A percentile compares a stretch with the other conserved stretches of the same genome.
These are phyloP conservation scores for Manacus vitellinus DNA, from an alignment of 2,113 vertebrate species.

Conservation along the genomic window DNA sequence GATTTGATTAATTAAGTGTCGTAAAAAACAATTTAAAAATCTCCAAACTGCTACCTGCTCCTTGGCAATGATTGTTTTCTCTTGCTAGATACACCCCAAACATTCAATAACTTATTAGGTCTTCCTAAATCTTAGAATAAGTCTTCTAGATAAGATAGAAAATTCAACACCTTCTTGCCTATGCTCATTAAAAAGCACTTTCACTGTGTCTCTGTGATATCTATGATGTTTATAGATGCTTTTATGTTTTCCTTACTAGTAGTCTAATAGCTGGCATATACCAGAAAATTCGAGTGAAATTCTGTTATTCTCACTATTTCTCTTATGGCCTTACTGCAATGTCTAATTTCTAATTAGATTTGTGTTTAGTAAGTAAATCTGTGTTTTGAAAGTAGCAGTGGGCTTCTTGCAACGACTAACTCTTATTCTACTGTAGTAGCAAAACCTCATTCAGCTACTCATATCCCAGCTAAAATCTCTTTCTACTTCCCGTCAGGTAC, in stretches of 20 bases:
- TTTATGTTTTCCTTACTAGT: not conserved
- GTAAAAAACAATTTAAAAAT: not conserved
- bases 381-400: not conserved
- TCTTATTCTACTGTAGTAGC: not conserved
- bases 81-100: not conserved
- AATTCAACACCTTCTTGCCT: not conserved
- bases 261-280: not conserved
- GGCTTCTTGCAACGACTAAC: not conserved
- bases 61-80: not conserved
- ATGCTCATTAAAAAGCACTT: not conserved
- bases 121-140: not conserved
- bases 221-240: not conserved
- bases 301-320: not conserved
- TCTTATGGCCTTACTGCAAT: not conserved
- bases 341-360: not conserved
- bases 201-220: not conserved
- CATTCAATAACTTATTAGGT: not conserved
- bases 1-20: not conserved
- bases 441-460: not conserved
- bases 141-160: not conserved
- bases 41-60: rapidly evolving
- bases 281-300: not conserved
- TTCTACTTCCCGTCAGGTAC: not conserved
- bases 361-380: not conserved
- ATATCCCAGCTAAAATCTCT: not conserved